A percentile compares a stretch with the other conserved stretches of the same genome.
Evolutionary conservation across 2,888 invertebrate species (phyloP).

Genomic region (Drosophila colorata): DNA sequence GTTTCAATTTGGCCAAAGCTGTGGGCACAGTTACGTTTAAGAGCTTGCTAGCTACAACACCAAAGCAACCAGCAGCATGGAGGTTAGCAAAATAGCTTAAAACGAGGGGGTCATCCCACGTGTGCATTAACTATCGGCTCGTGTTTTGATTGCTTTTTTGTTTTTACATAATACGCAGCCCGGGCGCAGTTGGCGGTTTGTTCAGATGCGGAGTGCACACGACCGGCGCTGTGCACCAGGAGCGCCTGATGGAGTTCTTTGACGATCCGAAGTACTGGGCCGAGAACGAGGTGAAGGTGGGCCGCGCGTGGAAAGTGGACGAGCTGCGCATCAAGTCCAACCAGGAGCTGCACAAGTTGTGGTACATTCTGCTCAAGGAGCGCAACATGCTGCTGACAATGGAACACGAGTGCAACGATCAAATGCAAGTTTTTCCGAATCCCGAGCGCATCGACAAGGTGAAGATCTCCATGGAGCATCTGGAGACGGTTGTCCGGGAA

Average conservation of each 20-base stretch:
- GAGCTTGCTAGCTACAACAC: slow-evolving; percentile 40
- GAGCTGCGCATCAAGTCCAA: slow-evolving; percentile 98
- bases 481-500: slow-evolving; percentile 96
- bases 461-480: slow-evolving; percentile 96
- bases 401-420: slow-evolving; percentile 92
- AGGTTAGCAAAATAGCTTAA: slow-evolving; percentile 34
- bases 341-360: slow-evolving; percentile 97
- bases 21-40: slow-evolving; percentile 51
- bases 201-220: slow-evolving; percentile 55
- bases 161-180: slow-evolving; percentile 56
- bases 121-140: neutral
- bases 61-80: slow-evolving; percentile 39
- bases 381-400: slow-evolving; percentile 98
- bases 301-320: slow-evolving; percentile 94
- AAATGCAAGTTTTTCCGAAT: slow-evolving; percentile 91
- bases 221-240: slow-evolving; percentile 22
- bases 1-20: slow-evolving; percentile 68
- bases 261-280: slow-evolving; percentile 94
- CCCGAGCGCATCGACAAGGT: slow-evolving; percentile 97
- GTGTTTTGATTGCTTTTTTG: slow-evolving; percentile 20
- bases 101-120: neutral
- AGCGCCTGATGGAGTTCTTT: slow-evolving; percentile 93
- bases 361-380: slow-evolving; percentile 97
- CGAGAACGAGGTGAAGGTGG: slow-evolving; percentile 90
- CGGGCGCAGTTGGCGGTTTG: slow-evolving; percentile 35